Evolutionary conservation across 2,888 invertebrate species (phyloP).

Genomic region (Augiades crinisus): DNA sequence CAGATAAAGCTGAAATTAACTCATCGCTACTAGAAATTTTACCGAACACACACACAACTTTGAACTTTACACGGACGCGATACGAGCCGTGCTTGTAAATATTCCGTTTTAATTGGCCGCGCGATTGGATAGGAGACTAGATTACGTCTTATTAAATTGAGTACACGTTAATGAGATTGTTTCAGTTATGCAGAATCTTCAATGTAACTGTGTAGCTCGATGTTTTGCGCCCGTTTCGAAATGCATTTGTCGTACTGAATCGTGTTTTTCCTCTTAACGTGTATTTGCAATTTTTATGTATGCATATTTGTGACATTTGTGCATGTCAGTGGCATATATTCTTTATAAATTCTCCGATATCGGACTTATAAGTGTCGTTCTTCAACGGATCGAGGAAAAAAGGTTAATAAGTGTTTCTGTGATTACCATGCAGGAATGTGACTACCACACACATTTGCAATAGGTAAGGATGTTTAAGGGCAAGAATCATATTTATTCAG

Average conservation of each 20-base stretch:
- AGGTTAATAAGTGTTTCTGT: not conserved
- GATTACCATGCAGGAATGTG: not conserved
- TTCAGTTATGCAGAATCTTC: slow-evolving; percentile 16
- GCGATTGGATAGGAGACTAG: not conserved
- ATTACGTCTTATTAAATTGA: slow-evolving; percentile 18
- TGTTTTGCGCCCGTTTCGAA: not conserved
- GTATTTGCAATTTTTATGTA: not conserved
- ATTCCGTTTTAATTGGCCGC: slow-evolving; percentile 8
- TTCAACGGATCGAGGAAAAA: not conserved
- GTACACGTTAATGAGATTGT: not conserved
- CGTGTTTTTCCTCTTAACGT: not conserved
- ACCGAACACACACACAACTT: slow-evolving; percentile 8
- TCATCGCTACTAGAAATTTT: slow-evolving; percentile 10
- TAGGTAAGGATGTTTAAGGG: slow-evolving; percentile 11
- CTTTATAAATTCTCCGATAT: not conserved
- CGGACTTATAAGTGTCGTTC: not conserved
- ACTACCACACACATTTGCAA: not conserved
- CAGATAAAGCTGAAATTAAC: slow-evolving; percentile 5
- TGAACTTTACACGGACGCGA: slow-evolving; percentile 9
- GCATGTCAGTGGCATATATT: too few relatives aligned
- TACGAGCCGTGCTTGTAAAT: not conserved
- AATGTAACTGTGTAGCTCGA: not conserved
- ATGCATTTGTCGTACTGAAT: not conserved
- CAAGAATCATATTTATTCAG: too few relatives aligned
- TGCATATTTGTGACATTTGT: too few relatives aligned